Percentiles rank a stretch among this genome's conserved stretches.
phyloP scores from a whole-genome alignment of 2,113 vertebrate genomes.

The Takifugu flavidus region DNA sequence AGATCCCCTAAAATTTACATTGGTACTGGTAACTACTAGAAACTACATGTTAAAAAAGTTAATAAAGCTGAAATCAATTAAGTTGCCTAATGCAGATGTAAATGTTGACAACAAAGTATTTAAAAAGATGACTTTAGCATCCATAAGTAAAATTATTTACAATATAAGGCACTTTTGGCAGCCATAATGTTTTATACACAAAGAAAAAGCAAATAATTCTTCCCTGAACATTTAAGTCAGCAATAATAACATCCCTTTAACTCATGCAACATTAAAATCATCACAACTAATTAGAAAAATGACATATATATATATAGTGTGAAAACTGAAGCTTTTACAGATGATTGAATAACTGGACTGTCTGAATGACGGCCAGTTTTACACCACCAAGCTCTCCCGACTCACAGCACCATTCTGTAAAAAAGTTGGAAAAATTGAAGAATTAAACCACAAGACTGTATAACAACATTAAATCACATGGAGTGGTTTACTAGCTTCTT shows the following conservation, averaged over 20 bases:
- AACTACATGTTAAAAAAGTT: constrained; percentile 3
- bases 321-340: constrained; percentile 17
- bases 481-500: too few species aligned
- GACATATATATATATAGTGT: not conserved
- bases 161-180: constrained; percentile 71
- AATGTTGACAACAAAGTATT: constrained; percentile 8
- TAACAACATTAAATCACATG: too few species aligned
- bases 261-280: constrained; percentile 23
- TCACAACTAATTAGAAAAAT: constrained; percentile 16
- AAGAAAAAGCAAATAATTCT: constrained; percentile 8
- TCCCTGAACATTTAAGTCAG: not conserved
- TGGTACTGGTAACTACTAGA: not conserved
- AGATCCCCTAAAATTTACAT: constrained; percentile 15
- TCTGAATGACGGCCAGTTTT: constrained; percentile 18
- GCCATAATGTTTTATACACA: constrained; percentile 53
- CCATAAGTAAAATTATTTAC: constrained; percentile 47
- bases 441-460: too few species aligned
- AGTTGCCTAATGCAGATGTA: not conserved
- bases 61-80: not conserved
- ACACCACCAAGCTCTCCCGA: constrained; percentile 88
- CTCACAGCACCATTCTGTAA: constrained; percentile 85
- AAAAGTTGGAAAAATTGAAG: constrained; percentile 9
- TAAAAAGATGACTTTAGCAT: constrained; percentile 6
- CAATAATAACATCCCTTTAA: not conserved
- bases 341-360: constrained; percentile 21